phyloP scores from a whole-genome alignment of 2,888 invertebrate genomes.

The Heteromyza rotundicornis region DNA sequence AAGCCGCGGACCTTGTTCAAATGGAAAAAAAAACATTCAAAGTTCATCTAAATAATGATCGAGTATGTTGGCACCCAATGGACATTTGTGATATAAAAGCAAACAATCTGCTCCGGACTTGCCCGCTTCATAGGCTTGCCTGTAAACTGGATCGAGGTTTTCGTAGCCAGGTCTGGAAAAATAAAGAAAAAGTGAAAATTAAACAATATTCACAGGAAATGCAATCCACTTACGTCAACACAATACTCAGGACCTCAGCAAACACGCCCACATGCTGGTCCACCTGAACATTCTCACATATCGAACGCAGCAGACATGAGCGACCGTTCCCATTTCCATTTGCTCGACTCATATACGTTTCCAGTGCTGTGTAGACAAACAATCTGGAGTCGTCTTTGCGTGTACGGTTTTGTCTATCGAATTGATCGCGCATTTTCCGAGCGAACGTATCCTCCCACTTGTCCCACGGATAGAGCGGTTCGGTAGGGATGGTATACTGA shows the following conservation, averaged over 20 bases:
- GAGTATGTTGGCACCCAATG: conserved; percentile 68
- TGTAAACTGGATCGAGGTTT: conserved; percentile 65
- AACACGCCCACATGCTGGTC: conserved; percentile 49
- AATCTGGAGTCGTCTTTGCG: conserved; percentile 50
- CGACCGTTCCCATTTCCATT: conserved; percentile 36
- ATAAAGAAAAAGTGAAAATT: not conserved
- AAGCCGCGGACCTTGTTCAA: not conserved
- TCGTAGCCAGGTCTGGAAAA: conserved; percentile 41
- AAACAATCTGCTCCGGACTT: conserved; percentile 64
- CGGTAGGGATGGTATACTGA: conserved; percentile 47
- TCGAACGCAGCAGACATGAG: conserved; percentile 51
- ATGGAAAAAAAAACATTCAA: not conserved
- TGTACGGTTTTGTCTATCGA: conserved; percentile 35
- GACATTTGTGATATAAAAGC: conserved; percentile 67
- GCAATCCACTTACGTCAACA: conserved; percentile 46
- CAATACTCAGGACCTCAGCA: conserved; percentile 48
- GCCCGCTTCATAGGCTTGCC: conserved; percentile 64
- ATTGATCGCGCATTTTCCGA: conserved; percentile 38
- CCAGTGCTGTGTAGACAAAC: conserved; percentile 50
- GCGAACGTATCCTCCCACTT: conserved; percentile 53
- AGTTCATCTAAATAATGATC: conserved; percentile 58
- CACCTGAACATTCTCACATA: conserved; percentile 57
- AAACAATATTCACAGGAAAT: not conserved
- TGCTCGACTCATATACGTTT: conserved; percentile 44
- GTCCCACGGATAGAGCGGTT: conserved; percentile 53